Evolutionary conservation across 2,113 vertebrate genomes (phyloP).

Genomic region (Cygnus atratus): DNA sequence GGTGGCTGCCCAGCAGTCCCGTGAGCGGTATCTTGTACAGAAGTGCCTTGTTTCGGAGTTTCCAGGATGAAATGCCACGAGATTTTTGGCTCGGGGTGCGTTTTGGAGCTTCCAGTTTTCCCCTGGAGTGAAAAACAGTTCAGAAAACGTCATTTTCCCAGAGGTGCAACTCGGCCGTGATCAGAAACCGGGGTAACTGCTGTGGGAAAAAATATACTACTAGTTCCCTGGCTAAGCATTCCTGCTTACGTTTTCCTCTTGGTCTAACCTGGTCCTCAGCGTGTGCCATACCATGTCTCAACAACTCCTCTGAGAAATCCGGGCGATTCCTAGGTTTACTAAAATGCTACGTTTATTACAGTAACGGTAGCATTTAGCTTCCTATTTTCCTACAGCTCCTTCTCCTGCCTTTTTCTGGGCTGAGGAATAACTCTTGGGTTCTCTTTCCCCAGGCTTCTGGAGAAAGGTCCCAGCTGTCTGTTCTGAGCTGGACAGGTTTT

Average conservation of each 20-base stretch:
- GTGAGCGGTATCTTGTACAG: not conserved
- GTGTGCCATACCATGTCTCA: rapidly evolving
- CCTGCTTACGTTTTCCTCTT: not conserved
- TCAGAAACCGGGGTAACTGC: not conserved
- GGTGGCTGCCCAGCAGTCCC: not conserved
- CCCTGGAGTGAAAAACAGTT: not conserved
- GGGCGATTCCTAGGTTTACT: rapidly evolving
- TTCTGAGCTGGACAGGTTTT: not conserved
- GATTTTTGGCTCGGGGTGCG: not conserved
- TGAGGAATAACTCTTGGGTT: not conserved
- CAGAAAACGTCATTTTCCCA: not conserved
- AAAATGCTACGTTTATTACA: not conserved
- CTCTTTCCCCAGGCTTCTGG: not conserved
- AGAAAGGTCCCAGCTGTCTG: not conserved
- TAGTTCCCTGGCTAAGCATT: not conserved
- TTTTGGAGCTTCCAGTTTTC: not conserved
- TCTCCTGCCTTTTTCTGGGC: not conserved
- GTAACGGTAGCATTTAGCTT: not conserved
- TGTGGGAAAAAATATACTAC: not conserved
- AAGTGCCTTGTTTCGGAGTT: not conserved
- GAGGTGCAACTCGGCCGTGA: not conserved
- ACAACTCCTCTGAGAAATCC: not conserved
- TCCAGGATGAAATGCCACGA: not conserved
- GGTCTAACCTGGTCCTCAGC: not conserved
- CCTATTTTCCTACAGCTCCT: not conserved